Base-by-base conservation (phyloP, 2,113 vertebrate genomes). In the Hemiscyllium ocellatum region DNA sequence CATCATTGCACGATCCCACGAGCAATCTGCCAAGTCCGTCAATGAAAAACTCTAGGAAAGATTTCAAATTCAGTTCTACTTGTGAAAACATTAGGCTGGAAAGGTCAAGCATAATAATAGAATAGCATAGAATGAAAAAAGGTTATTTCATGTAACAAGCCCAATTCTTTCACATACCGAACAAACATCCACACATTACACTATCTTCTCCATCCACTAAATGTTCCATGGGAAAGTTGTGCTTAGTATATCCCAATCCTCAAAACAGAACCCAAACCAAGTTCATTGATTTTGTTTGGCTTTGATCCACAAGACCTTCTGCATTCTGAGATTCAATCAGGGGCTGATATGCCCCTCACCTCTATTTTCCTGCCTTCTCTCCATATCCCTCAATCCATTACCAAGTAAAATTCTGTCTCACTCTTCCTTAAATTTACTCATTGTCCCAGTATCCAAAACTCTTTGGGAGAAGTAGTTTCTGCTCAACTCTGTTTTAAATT, bases 11-110 rank as follows among this genome's bases (percentile, higher is more conserved):
- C 0, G 97, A 96, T 0, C 97, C 98, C 65, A 98, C 97, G 0
- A 97, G 68, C 86, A 98, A 95, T 33, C 90, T 96, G 0, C 98
- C 98, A 22, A 98, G 96, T 0, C 97, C 98, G 72, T 98, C 98
- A 86, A 98, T 97, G 52, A 98, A 98, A 96, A 98, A 98, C 96
- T 98, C 98, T 98, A 96, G 70, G 80, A 61, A 61, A 4, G 13
- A 90, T 52, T 61, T 61, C 29, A 90, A 90, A 90, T 61, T 90
- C 50, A 52, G 61, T 61, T 15, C 4, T 29, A 52, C 33, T 90
- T 29, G 56, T 90, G 50, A 61, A 90, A 90, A 61, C 52, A 90
- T 83, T 83, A 17, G 7, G 22, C 19, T 2, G 42, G 37, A 83
- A 47, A 83, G 42, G 42, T 42, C 6, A 47, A 42, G 20, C 37